Conservation (phyloP, 2,797 vertebrate genomes). For the Rhinoraja longicauda region DNA sequence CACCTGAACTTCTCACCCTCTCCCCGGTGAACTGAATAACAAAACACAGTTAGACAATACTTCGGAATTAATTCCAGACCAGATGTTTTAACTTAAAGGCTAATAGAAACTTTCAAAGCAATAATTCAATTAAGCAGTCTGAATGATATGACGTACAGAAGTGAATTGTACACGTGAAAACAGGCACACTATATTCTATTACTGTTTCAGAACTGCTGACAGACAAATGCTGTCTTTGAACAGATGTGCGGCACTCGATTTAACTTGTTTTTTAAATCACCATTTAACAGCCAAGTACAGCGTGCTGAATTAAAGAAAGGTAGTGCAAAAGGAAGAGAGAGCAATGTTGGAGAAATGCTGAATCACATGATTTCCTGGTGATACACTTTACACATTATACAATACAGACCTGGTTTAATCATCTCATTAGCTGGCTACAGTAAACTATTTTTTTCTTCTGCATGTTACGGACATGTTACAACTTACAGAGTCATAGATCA, state of each 20-base stretch:
- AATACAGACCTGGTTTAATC: background rate
- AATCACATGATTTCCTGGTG: background rate
- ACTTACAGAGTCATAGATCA: too few relatives aligned
- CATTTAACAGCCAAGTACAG: background rate
- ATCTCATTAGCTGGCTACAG: background rate
- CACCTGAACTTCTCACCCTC: slow-evolving; percentile 6
- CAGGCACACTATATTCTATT: background rate
- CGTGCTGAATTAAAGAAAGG: background rate
- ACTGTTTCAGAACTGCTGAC: background rate
- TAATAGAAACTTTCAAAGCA: background rate
- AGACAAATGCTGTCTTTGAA: background rate
- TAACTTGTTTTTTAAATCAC: background rate
- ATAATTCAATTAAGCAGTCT: background rate
- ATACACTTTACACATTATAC: background rate
- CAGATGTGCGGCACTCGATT: background rate
- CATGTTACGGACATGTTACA: background rate
- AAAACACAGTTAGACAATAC: background rate
- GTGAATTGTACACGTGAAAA: background rate
- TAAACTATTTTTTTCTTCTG: background rate
- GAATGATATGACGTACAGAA: slow-evolving; percentile 10
- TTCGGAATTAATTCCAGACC: background rate
- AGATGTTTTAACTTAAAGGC: background rate
- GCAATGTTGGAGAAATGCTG: background rate
- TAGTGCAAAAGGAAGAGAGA: background rate
- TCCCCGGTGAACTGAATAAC: background rate